Percentiles rank a stretch among this genome's conserved stretches.
phyloP scores from a whole-genome alignment of 2,113 vertebrate species.

The Hippocampus abdominalis region DNA sequence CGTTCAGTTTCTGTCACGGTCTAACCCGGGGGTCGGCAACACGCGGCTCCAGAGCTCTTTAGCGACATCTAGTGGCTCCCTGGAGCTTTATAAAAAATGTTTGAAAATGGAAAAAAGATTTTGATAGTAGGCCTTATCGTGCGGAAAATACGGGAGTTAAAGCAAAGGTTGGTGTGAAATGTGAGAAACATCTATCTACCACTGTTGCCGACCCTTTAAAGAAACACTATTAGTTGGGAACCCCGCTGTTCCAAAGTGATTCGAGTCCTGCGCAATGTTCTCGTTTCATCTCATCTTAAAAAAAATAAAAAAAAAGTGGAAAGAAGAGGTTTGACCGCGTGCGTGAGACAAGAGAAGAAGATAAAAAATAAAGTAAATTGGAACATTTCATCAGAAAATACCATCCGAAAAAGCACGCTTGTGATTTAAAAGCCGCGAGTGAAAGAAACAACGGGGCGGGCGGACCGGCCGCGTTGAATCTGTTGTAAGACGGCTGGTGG shows the following conservation, averaged over 20 bases:
- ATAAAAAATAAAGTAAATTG: conserved; percentile 1
- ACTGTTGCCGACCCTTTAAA: neutral
- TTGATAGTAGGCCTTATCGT: too few species aligned
- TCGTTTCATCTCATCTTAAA: neutral
- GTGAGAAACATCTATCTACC: neutral
- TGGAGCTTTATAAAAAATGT: too few species aligned
- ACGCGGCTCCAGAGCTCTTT: too few species aligned
- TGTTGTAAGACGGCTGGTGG: conserved; percentile 13
- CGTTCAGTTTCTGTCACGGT: too few species aligned
- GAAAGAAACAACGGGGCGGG: conserved; percentile 7
- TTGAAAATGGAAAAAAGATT: too few species aligned
- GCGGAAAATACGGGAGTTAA: neutral
- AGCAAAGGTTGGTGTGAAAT: neutral
- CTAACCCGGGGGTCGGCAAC: too few species aligned
- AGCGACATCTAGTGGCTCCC: too few species aligned
- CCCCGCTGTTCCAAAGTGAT: neutral
- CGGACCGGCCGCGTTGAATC: conserved; percentile 1
- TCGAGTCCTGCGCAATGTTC: too few species aligned
- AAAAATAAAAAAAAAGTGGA: neutral
- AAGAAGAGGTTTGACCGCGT: neutral
- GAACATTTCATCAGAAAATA: conserved; percentile 14
- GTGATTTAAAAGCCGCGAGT: neutral
- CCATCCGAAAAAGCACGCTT: neutral
- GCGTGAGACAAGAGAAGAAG: neutral
- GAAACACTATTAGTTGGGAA: neutral